These are phyloP conservation scores for Cynoglossus semilaevis DNA, from an alignment of 2,113 vertebrate genomes.

Conservation along the genomic window DNA sequence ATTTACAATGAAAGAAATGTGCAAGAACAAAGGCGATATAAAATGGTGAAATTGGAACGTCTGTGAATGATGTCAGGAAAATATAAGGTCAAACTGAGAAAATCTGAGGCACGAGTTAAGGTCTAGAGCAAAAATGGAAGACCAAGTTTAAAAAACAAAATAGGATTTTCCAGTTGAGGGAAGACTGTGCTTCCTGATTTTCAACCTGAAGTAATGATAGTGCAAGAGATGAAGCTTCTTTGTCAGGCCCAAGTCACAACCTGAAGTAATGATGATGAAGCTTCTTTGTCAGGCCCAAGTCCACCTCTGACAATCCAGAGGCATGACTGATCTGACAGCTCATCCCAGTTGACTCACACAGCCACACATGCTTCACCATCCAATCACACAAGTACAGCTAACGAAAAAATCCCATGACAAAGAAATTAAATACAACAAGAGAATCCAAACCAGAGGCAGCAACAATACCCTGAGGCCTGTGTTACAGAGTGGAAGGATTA, in stretches of 20 bases:
- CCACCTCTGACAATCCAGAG: slow-evolving; percentile 8
- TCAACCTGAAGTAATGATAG: no score
- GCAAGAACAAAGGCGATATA: slow-evolving; percentile 8
- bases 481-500: slow-evolving; percentile 38
- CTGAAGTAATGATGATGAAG: no score
- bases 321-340: slow-evolving; percentile 2
- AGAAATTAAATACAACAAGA: slow-evolving; percentile 54
- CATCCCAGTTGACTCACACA: background rate
- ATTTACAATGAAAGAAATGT: slow-evolving; percentile 15
- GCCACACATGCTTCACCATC: background rate
- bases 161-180: no score
- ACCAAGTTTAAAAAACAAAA: no score
- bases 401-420: slow-evolving; percentile 36
- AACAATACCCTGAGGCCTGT: slow-evolving; percentile 30
- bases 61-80: background rate
- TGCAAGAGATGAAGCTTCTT: no score
- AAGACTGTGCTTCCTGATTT: no score
- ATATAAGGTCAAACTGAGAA: slow-evolving; percentile 5
- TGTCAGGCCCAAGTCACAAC: background rate
- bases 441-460: slow-evolving; percentile 43
- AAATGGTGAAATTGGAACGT: background rate
- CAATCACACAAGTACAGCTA: background rate
- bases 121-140: slow-evolving; percentile 16
- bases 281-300: background rate
- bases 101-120: slow-evolving; percentile 2